These are phyloP conservation scores for Charanyca ferruginea DNA, from an alignment of 2,888 invertebrate species.

Conservation along the genomic window DNA sequence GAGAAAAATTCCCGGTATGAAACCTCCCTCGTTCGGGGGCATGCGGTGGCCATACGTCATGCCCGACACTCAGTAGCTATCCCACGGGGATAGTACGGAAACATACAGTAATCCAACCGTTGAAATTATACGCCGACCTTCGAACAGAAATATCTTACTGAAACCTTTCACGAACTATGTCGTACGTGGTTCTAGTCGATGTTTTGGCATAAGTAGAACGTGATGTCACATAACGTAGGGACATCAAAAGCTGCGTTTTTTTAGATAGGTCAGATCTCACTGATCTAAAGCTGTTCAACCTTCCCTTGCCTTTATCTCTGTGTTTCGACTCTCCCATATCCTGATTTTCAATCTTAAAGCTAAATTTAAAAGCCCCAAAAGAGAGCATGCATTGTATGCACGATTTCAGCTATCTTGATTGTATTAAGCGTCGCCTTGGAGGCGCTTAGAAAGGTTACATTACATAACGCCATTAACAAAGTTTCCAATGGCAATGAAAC, in stretches of 20 bases:
- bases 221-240: constrained; percentile 11
- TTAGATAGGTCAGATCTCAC: not conserved
- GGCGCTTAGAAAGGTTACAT: constrained; percentile 60
- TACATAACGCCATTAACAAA: constrained; percentile 65
- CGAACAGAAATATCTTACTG: constrained; percentile 53
- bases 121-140: constrained; percentile 67
- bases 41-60: constrained; percentile 74
- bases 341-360: constrained; percentile 26
- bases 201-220: constrained; percentile 23
- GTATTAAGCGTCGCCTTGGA: constrained; percentile 48
- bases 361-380: constrained; percentile 38
- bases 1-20: constrained; percentile 66
- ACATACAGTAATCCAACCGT: constrained; percentile 66
- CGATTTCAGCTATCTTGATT: constrained; percentile 59
- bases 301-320: constrained; percentile 5
- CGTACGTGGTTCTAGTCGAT: constrained; percentile 38
- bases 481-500: constrained; percentile 67
- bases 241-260: not conserved
- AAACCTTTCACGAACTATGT: constrained; percentile 52
- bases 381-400: constrained; percentile 54
- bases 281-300: constrained; percentile 15
- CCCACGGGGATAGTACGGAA: constrained; percentile 66
- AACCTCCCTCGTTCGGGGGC: constrained; percentile 68
- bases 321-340: constrained; percentile 13
- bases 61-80: constrained; percentile 64